Conservation (phyloP, 2,888 invertebrate genomes). For the Oegoconia quadripuncta region DNA sequence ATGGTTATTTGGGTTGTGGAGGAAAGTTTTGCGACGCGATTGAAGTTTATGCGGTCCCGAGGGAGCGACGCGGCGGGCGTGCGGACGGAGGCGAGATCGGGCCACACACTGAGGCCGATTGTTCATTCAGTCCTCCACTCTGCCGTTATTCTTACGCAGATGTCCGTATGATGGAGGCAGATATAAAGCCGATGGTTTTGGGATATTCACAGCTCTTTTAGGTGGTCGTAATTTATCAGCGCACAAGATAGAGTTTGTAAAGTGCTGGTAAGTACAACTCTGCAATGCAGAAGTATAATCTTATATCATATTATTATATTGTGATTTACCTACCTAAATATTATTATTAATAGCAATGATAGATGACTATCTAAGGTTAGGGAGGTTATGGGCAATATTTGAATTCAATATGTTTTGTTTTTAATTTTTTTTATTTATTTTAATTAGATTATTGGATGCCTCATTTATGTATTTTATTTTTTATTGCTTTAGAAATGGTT, state of each 20-base stretch:
- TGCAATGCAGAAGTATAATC: too few relatives aligned
- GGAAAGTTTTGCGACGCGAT: constrained; percentile 41
- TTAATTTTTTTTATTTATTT: too few relatives aligned
- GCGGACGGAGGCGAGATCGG: constrained; percentile 51
- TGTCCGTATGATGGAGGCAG: constrained; percentile 55
- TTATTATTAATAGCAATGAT: too few relatives aligned
- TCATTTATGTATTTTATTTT: too few relatives aligned
- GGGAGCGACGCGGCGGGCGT: constrained; percentile 43
- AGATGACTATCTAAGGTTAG: too few relatives aligned
- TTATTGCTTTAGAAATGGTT: too few relatives aligned
- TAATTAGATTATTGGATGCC: too few relatives aligned
- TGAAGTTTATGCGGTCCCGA: constrained; percentile 45
- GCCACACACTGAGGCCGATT: constrained; percentile 70
- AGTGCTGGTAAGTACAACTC: neutral
- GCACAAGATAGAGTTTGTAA: neutral
- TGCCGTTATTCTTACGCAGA: constrained; percentile 74
- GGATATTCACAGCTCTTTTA: constrained; percentile 6
- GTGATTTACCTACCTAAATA: too few relatives aligned
- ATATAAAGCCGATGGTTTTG: constrained; percentile 37
- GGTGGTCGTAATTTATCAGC: neutral
- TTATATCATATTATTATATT: too few relatives aligned
- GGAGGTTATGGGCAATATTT: too few relatives aligned
- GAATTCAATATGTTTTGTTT: too few relatives aligned
- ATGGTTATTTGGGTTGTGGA: constrained; percentile 19
- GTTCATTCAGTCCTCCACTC: constrained; percentile 66